Evolutionary conservation across 2,113 vertebrate genomes (phyloP).

Genomic region (Scolopax mira): DNA sequence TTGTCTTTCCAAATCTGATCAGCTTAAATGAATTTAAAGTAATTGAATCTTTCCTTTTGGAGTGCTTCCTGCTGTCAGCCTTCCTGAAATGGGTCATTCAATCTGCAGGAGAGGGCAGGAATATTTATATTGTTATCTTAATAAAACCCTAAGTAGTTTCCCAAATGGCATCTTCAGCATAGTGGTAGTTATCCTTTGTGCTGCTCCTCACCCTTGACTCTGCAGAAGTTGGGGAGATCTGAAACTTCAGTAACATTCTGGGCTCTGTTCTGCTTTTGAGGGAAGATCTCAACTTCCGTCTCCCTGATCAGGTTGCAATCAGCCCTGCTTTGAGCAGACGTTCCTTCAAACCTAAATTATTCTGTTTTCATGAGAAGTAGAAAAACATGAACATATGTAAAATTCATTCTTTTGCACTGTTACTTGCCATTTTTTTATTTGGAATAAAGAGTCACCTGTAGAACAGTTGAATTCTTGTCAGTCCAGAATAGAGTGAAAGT

Average conservation of each 20-base stretch:
- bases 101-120: not conserved
- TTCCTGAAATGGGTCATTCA: not conserved
- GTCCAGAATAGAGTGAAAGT: not conserved
- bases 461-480: not conserved
- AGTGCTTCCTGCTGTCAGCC: not conserved
- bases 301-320: not conserved
- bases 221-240: not conserved
- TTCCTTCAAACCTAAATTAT: not conserved
- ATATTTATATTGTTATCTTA: not conserved
- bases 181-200: not conserved
- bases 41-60: not conserved
- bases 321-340: not conserved
- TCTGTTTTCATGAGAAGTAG: not conserved
- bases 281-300: not conserved
- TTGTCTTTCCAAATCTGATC: not conserved
- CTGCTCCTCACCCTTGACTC: not conserved
- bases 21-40: not conserved
- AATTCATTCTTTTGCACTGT: not conserved
- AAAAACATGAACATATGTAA: not conserved
- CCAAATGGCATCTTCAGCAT: not conserved
- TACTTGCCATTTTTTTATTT: not conserved
- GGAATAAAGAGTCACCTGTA: not conserved
- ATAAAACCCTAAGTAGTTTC: not conserved
- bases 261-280: not conserved
- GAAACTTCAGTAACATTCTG: not conserved